A percentile compares a stretch with the other conserved stretches of the same genome.
Conservation (phyloP, 1,140 invertebrate genomes). For the Dreissena polymorpha region DNA sequence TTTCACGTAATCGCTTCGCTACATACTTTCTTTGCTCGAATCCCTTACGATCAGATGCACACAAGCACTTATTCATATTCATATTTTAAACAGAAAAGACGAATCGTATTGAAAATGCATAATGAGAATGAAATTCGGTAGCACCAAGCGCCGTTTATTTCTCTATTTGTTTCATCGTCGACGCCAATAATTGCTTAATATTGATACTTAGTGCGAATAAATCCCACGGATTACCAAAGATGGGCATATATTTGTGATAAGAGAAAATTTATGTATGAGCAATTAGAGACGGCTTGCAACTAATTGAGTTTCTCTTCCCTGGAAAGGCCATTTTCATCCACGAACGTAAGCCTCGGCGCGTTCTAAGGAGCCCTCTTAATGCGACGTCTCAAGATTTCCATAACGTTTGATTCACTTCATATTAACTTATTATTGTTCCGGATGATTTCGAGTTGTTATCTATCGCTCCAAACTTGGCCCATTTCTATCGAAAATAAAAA, state of each 20-base stretch:
- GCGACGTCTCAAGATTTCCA: conserved; percentile 31
- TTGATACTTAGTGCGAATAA: conserved; percentile 31
- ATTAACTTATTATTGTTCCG: conserved; percentile 56
- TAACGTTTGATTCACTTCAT: conserved; percentile 54
- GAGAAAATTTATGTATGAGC: conserved; percentile 59
- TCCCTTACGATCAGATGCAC: too few relatives aligned
- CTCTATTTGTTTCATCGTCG: too few relatives aligned
- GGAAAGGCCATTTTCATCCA: conserved; percentile 49
- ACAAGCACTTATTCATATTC: too few relatives aligned
- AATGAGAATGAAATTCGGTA: too few relatives aligned
- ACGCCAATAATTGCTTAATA: conserved; percentile 17
- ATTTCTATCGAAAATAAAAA: conserved; percentile 54
- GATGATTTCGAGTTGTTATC: conserved; percentile 44
- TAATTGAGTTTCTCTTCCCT: conserved; percentile 54
- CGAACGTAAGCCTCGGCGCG: conserved; percentile 14
- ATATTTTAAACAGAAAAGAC: too few relatives aligned
- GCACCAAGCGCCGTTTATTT: too few relatives aligned
- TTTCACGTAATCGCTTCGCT: too few relatives aligned
- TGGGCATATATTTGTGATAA: conserved; percentile 54
- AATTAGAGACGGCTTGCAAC: conserved; percentile 46
- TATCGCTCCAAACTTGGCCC: conserved; percentile 51
- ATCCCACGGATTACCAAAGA: conserved; percentile 37
- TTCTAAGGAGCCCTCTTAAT: conserved; percentile 36
- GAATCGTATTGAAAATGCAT: too few relatives aligned
- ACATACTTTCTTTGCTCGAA: too few relatives aligned